Evolutionary conservation across 2,888 invertebrate genomes (phyloP).

Genomic region (Hemistola chrysoprasaria): DNA sequence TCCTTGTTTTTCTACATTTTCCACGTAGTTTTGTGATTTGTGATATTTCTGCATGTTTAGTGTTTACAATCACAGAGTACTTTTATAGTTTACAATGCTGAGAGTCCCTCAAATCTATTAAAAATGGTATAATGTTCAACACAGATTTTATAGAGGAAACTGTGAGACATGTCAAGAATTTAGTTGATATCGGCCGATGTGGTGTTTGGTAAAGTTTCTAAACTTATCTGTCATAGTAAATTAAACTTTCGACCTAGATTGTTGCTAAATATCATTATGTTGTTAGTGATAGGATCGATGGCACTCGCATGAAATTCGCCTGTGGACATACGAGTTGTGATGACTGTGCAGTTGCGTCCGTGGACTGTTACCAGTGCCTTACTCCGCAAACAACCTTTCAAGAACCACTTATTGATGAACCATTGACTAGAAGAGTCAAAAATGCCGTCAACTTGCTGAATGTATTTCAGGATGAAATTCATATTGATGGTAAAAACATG

Average conservation of each 20-base stretch:
- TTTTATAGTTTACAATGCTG: too few relatives aligned
- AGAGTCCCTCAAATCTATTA: too few relatives aligned
- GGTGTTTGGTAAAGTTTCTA: slow-evolving; percentile 48
- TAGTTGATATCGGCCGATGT: slow-evolving; percentile 55
- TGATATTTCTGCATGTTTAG: too few relatives aligned
- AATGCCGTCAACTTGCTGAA: slow-evolving; percentile 47
- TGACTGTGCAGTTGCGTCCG: slow-evolving; percentile 44
- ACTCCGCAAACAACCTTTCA: slow-evolving; percentile 29
- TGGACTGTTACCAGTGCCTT: slow-evolving; percentile 51
- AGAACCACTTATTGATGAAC: slow-evolving; percentile 39
- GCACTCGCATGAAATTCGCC: slow-evolving; percentile 46
- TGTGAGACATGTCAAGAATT: slow-evolving; percentile 46
- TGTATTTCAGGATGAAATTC: slow-evolving; percentile 52
- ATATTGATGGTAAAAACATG: slow-evolving; percentile 63
- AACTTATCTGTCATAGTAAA: too few relatives aligned
- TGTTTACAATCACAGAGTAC: too few relatives aligned
- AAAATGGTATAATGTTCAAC: slow-evolving; percentile 49
- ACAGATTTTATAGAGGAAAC: slow-evolving; percentile 37
- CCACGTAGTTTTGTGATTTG: too few relatives aligned
- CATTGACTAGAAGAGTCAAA: slow-evolving; percentile 41
- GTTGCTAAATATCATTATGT: slow-evolving; percentile 5
- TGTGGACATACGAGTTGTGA: slow-evolving; percentile 66
- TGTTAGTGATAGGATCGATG: slow-evolving; percentile 54
- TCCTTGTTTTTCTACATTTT: too few relatives aligned
- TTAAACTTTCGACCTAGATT: too few relatives aligned